Evolutionary conservation across 2,888 invertebrate species (phyloP).

Genomic region (Sesia apiformis): DNA sequence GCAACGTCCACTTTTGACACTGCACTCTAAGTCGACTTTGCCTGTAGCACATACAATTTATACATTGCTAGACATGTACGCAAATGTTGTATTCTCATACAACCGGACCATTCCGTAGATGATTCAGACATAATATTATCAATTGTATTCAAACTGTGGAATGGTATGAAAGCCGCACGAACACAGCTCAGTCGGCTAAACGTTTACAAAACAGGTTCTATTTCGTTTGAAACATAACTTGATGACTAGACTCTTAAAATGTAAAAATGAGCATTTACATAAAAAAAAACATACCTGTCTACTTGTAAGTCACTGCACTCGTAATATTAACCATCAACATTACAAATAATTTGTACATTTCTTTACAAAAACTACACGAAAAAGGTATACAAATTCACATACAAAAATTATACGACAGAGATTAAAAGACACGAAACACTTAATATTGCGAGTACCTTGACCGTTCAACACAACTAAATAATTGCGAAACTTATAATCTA

Average conservation of each 20-base stretch:
- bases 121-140: constrained; percentile 19
- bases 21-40: too few species aligned
- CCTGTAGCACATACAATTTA: too few species aligned
- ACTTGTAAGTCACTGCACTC: constrained; percentile 23
- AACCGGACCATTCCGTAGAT: constrained; percentile 23
- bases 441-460: background rate
- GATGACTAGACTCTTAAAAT: constrained; percentile 73
- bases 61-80: background rate
- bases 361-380: constrained; percentile 6
- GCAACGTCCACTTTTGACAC: too few species aligned
- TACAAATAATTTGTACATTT: constrained; percentile 27
- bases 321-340: constrained; percentile 7
- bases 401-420: background rate
- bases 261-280: constrained; percentile 71
- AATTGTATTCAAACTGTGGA: constrained; percentile 13
- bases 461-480: background rate
- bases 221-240: constrained; percentile 58
- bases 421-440: background rate
- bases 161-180: constrained; percentile 18
- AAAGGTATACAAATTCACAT: background rate
- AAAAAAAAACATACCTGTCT: constrained; percentile 42
- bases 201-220: constrained; percentile 9
- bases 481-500: too few species aligned
- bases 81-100: constrained; percentile 7
- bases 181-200: constrained; percentile 5